Percentiles rank a stretch among this genome's conserved stretches.
Evolutionary conservation across 2,113 vertebrate genomes (phyloP).

Genomic region (Podarcis raffonei): DNA sequence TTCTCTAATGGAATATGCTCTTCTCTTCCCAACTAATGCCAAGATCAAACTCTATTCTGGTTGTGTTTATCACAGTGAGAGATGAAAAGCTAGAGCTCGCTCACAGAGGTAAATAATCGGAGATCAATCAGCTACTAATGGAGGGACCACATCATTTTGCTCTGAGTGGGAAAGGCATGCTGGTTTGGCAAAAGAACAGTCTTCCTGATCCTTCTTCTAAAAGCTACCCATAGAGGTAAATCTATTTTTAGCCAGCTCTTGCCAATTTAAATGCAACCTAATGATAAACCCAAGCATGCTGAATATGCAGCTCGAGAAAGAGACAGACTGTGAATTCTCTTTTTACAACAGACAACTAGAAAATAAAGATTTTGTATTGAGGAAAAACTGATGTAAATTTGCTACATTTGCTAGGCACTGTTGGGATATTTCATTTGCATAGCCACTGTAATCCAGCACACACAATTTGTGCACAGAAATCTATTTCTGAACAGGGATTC

Average conservation of each 20-base stretch:
- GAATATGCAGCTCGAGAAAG: rapidly evolving
- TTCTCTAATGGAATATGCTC: constrained; percentile 26
- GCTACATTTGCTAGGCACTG: not conserved
- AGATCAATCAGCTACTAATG: constrained; percentile 22
- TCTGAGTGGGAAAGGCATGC: constrained; percentile 37
- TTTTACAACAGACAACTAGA: not conserved
- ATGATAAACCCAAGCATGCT: not conserved
- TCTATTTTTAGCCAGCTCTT: not conserved
- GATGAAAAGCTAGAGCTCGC: constrained; percentile 4
- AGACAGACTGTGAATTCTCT: not conserved
- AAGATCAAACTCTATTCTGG: not conserved
- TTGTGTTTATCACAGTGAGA: constrained; percentile 4
- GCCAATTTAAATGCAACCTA: constrained; percentile 22
- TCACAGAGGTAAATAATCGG: not conserved
- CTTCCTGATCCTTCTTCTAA: not conserved
- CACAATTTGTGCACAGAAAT: not conserved
- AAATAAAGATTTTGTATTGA: not conserved
- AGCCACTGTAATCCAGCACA: not conserved
- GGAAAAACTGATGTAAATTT: not conserved
- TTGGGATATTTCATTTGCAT: not conserved
- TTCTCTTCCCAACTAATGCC: not conserved
- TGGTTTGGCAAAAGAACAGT: constrained; percentile 23
- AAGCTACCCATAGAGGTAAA: not conserved
- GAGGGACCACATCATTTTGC: constrained; percentile 25
- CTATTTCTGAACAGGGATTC: not conserved